These are phyloP conservation scores for Sesia bembeciformis DNA, from an alignment of 2,888 invertebrate genomes.

Conservation along the genomic window DNA sequence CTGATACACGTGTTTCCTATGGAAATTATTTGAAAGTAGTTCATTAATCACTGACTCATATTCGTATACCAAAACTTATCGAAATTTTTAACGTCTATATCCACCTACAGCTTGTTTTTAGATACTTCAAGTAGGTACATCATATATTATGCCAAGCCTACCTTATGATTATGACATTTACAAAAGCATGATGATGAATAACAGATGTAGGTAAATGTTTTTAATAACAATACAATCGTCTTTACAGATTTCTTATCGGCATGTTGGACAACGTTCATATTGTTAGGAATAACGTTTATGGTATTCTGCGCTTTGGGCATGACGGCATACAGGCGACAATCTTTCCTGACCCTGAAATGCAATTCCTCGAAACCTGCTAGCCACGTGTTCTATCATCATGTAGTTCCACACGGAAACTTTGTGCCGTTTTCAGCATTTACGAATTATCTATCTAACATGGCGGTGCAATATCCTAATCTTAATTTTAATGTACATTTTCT, in stretches of 20 bases:
- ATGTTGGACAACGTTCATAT: slow-evolving; percentile 55
- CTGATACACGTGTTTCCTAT: too few species aligned
- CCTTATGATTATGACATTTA: too few species aligned
- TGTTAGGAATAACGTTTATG: slow-evolving; percentile 47
- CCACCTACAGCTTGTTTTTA: too few species aligned
- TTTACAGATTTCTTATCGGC: slow-evolving; percentile 56
- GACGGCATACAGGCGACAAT: slow-evolving; percentile 36
- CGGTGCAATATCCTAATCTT: slow-evolving; percentile 36
- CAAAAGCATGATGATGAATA: too few species aligned
- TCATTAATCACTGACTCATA: too few species aligned
- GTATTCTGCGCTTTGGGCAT: slow-evolving; percentile 47
- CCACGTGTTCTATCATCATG: slow-evolving; percentile 45
- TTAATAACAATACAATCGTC: not conserved
- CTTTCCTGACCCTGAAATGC: slow-evolving; percentile 33
- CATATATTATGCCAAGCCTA: too few species aligned
- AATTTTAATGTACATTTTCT: slow-evolving; percentile 45
- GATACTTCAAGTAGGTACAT: too few species aligned
- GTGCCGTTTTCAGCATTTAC: slow-evolving; percentile 33
- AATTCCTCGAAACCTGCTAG: slow-evolving; percentile 34
- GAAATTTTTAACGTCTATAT: too few species aligned
- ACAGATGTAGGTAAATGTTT: too few species aligned
- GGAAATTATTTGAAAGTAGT: too few species aligned
- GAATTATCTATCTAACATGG: slow-evolving; percentile 42
- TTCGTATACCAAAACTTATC: too few species aligned
- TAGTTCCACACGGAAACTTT: slow-evolving; percentile 30